Conservation (phyloP, 2,888 invertebrate genomes). For the Ganaspis brasiliensis region DNA sequence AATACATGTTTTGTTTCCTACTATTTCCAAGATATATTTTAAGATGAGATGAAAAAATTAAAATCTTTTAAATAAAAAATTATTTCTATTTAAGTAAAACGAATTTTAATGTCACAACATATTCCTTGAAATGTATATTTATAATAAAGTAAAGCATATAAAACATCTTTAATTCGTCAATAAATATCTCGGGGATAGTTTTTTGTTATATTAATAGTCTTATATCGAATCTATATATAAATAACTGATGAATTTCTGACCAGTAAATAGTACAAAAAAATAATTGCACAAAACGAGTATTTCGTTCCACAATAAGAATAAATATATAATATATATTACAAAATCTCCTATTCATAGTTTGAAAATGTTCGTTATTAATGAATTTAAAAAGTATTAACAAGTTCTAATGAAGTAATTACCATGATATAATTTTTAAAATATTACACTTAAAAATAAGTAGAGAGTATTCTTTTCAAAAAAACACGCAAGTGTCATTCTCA, state of each 20-base stretch:
- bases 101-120: constrained; percentile 56
- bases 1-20: no score
- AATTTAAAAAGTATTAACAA: no score
- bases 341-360: background rate
- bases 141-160: constrained; percentile 58
- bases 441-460: no score
- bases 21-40: no score
- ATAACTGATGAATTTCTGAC: constrained; percentile 28
- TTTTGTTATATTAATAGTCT: constrained; percentile 40
- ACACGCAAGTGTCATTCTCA: no score
- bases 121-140: constrained; percentile 54
- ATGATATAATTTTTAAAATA: no score
- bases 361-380: background rate
- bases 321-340: background rate
- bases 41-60: no score
- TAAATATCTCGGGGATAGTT: constrained; percentile 53
- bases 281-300: no score
- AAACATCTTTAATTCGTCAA: constrained; percentile 57
- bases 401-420: no score
- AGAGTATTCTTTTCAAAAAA: no score
- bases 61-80: constrained; percentile 58
- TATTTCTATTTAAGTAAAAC: no score
- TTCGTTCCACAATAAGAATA: no score
- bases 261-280: background rate
- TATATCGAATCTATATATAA: constrained; percentile 33